A percentile compares a stretch with the other conserved stretches of the same genome.
These are phyloP conservation scores for Leptogaster cylindrica DNA, from an alignment of 2,888 invertebrate species.

Conservation along the genomic window DNA sequence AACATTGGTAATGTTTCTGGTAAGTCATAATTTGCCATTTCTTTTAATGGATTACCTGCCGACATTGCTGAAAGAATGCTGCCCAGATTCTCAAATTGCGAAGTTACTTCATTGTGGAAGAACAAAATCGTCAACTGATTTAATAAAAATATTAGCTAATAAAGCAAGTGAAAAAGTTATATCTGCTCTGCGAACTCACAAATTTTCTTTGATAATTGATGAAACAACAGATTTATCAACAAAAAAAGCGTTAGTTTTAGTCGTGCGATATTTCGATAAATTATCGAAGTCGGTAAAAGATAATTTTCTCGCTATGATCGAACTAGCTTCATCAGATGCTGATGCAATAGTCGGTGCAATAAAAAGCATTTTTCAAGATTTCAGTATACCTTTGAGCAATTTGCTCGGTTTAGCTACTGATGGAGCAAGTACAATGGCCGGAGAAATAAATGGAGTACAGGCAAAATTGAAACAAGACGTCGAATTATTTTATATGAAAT, in stretches of 20 bases:
- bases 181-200: background rate
- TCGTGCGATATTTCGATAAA: constrained; percentile 35
- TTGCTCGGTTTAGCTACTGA: background rate
- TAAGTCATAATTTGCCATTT: too few relatives aligned
- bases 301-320: constrained; percentile 45
- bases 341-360: constrained; percentile 50
- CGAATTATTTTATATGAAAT: background rate
- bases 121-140: too few relatives aligned
- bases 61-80: too few relatives aligned
- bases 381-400: constrained; percentile 14
- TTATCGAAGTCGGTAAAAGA: constrained; percentile 5
- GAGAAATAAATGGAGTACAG: background rate
- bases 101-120: too few relatives aligned
- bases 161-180: too few relatives aligned
- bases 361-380: constrained; percentile 47
- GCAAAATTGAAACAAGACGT: background rate
- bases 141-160: too few relatives aligned
- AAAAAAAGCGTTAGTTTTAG: constrained; percentile 21
- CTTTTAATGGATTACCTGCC: too few relatives aligned
- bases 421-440: background rate
- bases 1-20: too few relatives aligned
- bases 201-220: constrained; percentile 32
- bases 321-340: constrained; percentile 51
- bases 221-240: constrained; percentile 13
- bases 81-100: too few relatives aligned